A percentile compares a stretch with the other conserved stretches of the same genome.
phyloP scores from a whole-genome alignment of 2,888 invertebrate genomes.

The Cataglyphis altisquamis region DNA sequence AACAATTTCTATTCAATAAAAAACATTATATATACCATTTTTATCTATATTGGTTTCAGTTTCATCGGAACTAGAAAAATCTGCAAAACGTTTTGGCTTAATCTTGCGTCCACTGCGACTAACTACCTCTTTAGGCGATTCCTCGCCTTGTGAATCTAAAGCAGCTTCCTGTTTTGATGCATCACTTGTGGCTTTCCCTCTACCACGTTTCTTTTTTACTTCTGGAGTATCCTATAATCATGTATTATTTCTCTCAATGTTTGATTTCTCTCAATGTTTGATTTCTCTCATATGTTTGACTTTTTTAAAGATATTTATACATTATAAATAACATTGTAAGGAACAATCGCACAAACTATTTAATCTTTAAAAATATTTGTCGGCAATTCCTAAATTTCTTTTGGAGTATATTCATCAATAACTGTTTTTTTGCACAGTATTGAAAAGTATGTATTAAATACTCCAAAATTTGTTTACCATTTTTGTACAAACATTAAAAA shows the following conservation, averaged over 20 bases:
- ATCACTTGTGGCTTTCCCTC: conserved; percentile 79
- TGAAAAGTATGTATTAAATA: conserved; percentile 15
- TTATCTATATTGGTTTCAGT: conserved; percentile 77
- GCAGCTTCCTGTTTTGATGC: conserved; percentile 76
- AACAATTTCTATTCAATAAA: conserved; percentile 2
- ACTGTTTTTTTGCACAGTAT: conserved; percentile 60
- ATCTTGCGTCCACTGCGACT: conserved; percentile 92
- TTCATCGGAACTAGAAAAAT: conserved; percentile 83
- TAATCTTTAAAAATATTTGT: conserved; percentile 86
- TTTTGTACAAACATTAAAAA: conserved; percentile 23
- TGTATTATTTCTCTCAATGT: background rate
- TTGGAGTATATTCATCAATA: conserved; percentile 78
- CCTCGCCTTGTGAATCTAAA: conserved; percentile 85
- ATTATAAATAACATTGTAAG: conserved; percentile 82
- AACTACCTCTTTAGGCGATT: conserved; percentile 88
- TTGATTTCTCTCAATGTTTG: background rate
- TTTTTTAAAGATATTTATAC: background rate
- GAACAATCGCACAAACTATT: conserved; percentile 87
- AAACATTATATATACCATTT: conserved; percentile 72
- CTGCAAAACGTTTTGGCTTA: conserved; percentile 88
- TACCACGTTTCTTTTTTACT: conserved; percentile 76
- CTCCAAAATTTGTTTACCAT: conserved; percentile 55
- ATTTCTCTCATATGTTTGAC: background rate
- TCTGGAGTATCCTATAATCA: conserved; percentile 75
- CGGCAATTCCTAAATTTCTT: conserved; percentile 85